Conservation (phyloP, 2,113 vertebrate species). For the Neodon shergylaensis region DNA sequence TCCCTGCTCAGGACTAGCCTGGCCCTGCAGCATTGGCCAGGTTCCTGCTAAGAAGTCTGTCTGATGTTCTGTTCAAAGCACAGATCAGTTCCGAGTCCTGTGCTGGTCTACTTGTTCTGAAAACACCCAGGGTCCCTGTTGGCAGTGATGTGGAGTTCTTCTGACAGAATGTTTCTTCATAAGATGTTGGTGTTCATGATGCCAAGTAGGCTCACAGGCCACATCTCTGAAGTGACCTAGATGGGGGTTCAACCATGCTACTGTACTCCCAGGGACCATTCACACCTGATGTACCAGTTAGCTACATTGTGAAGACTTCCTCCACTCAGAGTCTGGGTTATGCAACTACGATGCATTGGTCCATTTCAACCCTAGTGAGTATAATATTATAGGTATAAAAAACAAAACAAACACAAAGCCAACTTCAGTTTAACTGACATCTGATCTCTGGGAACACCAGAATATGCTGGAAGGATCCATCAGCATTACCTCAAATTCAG, state of each 20-base stretch:
- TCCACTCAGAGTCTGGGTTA: neutral
- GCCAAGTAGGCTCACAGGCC: neutral
- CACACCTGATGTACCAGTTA: neutral
- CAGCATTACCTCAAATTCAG: conserved; percentile 14
- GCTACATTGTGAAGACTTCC: neutral
- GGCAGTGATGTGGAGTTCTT: neutral
- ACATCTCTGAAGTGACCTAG: neutral
- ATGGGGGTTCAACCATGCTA: neutral
- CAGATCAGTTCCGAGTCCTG: neutral
- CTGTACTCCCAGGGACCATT: neutral
- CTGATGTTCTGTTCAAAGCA: neutral
- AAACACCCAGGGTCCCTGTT: neutral
- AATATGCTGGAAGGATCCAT: neutral
- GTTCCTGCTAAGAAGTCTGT: neutral
- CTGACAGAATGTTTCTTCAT: neutral
- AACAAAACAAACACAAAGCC: neutral
- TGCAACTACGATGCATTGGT: neutral
- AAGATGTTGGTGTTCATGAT: neutral
- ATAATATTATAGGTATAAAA: neutral
- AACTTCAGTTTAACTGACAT: neutral
- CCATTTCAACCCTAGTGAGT: neutral
- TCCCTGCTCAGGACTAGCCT: neutral
- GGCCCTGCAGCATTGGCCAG: neutral
- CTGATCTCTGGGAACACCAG: neutral
- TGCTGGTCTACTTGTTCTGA: neutral